Percentiles rank a stretch among this genome's conserved stretches.
Conservation (phyloP, 2,797 vertebrate species). For the Clamator glandarius region DNA sequence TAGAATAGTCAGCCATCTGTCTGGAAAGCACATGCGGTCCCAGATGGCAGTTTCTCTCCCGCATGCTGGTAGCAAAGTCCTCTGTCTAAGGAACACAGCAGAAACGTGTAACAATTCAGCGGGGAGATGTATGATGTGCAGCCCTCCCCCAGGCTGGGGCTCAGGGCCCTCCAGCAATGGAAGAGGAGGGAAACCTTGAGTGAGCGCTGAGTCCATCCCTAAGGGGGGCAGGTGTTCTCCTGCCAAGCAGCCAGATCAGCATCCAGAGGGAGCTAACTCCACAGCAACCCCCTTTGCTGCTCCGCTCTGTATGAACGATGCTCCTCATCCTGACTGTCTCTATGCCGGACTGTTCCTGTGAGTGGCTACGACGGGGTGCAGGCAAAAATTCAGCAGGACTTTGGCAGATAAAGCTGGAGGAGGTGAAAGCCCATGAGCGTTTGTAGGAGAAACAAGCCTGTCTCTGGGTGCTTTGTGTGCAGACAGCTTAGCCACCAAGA, state of each 20-base stretch:
- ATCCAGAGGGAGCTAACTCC: not conserved
- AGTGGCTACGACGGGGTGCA: not conserved
- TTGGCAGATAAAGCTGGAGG: not conserved
- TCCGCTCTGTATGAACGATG: not conserved
- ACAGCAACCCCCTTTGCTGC: not conserved
- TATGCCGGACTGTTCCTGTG: not conserved
- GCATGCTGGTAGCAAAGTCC: slow-evolving; percentile 73
- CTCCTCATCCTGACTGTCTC: not conserved
- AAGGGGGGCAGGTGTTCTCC: not conserved
- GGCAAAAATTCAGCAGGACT: not conserved
- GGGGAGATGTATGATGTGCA: slow-evolving; percentile 17
- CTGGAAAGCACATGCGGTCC: slow-evolving; percentile 68
- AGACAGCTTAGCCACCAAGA: not conserved
- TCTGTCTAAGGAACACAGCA: slow-evolving; percentile 68
- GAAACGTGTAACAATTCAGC: slow-evolving; percentile 58
- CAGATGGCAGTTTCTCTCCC: slow-evolving; percentile 75
- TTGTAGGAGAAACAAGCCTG: too few species aligned
- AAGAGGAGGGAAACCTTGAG: slow-evolving; percentile 19
- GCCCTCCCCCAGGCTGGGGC: slow-evolving; percentile 11
- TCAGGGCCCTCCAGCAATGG: not conserved
- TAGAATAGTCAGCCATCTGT: slow-evolving; percentile 77
- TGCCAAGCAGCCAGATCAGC: not conserved
- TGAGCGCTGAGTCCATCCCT: not conserved
- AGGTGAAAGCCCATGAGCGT: not conserved
- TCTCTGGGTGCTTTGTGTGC: not conserved